Evolutionary conservation across 2,797 vertebrate species (phyloP), one percentile per base, ranked within the genome.

Genomic region (Syngnathus acus): DNA sequence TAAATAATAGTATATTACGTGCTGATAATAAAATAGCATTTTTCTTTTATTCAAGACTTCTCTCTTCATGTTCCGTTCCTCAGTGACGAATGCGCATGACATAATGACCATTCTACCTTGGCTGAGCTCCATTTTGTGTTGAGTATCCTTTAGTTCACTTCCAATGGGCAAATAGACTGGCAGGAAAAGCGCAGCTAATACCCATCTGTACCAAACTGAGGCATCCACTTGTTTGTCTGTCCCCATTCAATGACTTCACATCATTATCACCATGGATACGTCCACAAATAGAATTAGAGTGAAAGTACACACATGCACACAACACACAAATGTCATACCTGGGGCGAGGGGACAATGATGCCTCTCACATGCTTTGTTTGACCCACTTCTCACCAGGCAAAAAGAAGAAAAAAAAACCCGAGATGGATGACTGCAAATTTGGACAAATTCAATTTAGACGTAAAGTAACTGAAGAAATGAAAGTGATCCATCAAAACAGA

Each of bases 201-300:
- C 63, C 50, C 69, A 65, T 64, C 70, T 81, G 73, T 75, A 73
- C 58, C 71, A 80, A 64, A 79, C 61, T 68, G 60, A 79, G 9
- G 6, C 55, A n/a, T 71, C 74, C 69, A 67, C 74, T 76, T 65
- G 66, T 72, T 71, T 70, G 62, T 70, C 66, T 13, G 8, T 69
- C 70, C 59, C 67, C 81, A 81, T 80, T 75, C 74, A 65, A 66
- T 84, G 76, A 69, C 77, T 74, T 62, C 65, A 72, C 73, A 74
- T 85, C 76, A 80, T 74, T 76, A 75, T 85, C 80, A 78, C 83
- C 81, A 85, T 86, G 85, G 84, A 83, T 75, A 83, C 84, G 62
- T 81, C 73, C 71, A 79, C 74, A 86, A 81, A 86, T 82, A 85
- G 72, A 78, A 68, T 79, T 73, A 70, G 40, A 62, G 51, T 69